Conservation (phyloP, 2,113 vertebrate genomes). For the Anhinga rufa region DNA sequence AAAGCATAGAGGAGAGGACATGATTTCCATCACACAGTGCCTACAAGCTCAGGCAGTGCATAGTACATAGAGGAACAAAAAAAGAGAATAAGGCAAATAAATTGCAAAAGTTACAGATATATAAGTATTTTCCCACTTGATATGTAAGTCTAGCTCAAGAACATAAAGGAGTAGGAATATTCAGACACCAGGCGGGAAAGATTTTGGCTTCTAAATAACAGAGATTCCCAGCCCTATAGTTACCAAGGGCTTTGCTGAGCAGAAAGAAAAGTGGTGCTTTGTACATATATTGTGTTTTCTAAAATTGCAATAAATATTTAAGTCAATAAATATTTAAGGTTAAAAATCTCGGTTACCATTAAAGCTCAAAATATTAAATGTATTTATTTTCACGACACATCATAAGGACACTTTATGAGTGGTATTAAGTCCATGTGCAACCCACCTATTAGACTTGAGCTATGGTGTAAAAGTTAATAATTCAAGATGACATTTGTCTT, state of each 20-base stretch:
- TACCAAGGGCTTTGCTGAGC: neutral
- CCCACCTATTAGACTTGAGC: neutral
- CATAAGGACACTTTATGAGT: neutral
- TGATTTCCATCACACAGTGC: neutral
- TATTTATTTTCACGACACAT: neutral
- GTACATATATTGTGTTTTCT: neutral
- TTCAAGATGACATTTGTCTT: neutral
- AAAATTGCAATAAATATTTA: no score
- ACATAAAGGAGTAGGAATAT: neutral
- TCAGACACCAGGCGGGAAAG: neutral
- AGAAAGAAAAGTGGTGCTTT: neutral
- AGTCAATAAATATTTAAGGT: neutral
- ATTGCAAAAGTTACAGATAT: neutral
- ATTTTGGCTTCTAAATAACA: neutral
- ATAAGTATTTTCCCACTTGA: neutral
- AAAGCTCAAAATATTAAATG: neutral
- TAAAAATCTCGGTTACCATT: neutral
- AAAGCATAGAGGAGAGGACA: neutral
- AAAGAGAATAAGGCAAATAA: neutral
- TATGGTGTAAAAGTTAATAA: neutral
- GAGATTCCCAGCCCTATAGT: neutral
- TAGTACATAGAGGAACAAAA: neutral
- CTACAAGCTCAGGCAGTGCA: neutral
- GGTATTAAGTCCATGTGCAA: accelerated
- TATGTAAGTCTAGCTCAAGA: neutral